Base-by-base conservation (phyloP, 2,888 invertebrate species). In the Plebejus argus region DNA sequence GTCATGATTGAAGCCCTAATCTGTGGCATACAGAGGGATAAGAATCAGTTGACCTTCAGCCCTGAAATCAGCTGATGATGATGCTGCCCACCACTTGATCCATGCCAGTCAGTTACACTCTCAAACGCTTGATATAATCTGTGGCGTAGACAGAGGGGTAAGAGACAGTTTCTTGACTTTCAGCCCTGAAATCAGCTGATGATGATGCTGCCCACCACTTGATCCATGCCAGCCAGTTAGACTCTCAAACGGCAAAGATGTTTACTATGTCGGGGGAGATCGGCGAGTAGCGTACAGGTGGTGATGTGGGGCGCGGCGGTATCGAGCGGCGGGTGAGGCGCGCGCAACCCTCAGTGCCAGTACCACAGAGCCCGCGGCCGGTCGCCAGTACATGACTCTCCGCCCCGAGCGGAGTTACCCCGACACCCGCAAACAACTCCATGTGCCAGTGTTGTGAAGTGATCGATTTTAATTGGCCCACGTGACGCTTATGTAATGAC, bases 241-340 rank as follows among this genome's bases (percentile, higher is more conserved):
- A 76, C 78, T 79, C 78, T 78, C 76, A 79, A 78, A 81, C 79
- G 79, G 79, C 76, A 77, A 78, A 74, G 49, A 74, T 83, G 84
- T 83, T 84, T 82, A 83, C 83, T 79, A 82, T 78, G 78, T 79
- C 81, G 80, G 82, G 83, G 81, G 84, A 84, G 83, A 81, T 82
- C 86, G 87, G 88, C 87, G 88, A 92, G 92, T 93, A 89, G 90
- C 90, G 89, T 88, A 93, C 93, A 93, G 93, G 93, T 93, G 93
- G 91, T 89, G 89, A 89, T 89, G 86, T 87, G 89, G 91, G 92
- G 92, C 90, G 93, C 90, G 92, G 85, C 83, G 77, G 87, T 82
- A 83, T 83, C 82, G 82, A 82, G 82, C 85, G 86, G 83, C 79
- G 81, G 85, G 83, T 82, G 85, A 85, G 84, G 87, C 87, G 87